These are phyloP conservation scores for Gonocerus acuteangulatus DNA, from an alignment of 2,888 invertebrate genomes.

Conservation along the genomic window DNA sequence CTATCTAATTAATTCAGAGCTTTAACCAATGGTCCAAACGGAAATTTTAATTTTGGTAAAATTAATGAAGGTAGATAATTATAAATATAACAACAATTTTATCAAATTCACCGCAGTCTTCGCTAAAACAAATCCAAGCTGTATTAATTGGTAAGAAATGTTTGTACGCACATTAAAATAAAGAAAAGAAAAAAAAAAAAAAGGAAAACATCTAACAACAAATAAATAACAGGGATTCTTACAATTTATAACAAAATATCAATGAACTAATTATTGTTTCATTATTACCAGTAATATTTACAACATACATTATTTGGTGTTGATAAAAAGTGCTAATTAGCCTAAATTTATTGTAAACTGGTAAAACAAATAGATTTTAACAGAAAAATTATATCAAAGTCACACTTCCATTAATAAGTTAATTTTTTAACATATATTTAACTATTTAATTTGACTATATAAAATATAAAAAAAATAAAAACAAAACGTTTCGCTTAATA, in stretches of 20 bases:
- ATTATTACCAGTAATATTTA: conserved; percentile 7
- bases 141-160: conserved; percentile 6
- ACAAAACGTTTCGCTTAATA: not conserved
- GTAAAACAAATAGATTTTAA: conserved; percentile 1
- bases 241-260: conserved; percentile 20
- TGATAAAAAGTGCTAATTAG: conserved; percentile 22
- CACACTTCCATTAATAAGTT: conserved; percentile 7
- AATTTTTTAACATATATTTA: conserved; percentile 8
- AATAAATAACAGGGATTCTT: conserved; percentile 17
- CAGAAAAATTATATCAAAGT: conserved; percentile 1
- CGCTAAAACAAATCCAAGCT: not conserved
- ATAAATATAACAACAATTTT: too few relatives aligned
- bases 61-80: too few relatives aligned
- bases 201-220: conserved; percentile 16
- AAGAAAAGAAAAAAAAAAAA: not conserved
- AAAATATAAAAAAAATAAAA: conserved; percentile 15
- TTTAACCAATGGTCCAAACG: too few relatives aligned
- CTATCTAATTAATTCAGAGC: too few relatives aligned
- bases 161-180: conserved; percentile 9
- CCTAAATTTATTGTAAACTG: conserved; percentile 14
- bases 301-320: conserved; percentile 22
- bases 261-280: conserved; percentile 11
- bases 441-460: conserved; percentile 10
- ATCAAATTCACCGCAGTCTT: not conserved
- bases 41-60: too few relatives aligned